phyloP scores from a whole-genome alignment of 2,113 vertebrate genomes.

The Bubo bubo region DNA sequence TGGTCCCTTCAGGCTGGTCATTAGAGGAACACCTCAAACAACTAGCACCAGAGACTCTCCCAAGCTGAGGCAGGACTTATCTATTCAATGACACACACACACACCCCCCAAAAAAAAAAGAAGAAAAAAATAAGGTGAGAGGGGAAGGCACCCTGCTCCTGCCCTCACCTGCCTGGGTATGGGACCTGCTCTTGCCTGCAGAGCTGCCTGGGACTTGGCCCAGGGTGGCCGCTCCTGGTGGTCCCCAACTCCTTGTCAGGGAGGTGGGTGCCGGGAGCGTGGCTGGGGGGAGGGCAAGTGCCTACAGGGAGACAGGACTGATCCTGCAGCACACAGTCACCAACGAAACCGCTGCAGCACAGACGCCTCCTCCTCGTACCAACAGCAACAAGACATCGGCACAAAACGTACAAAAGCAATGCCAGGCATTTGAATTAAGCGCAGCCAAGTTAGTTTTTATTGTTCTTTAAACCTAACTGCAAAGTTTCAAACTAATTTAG shows the following conservation, averaged over 20 bases:
- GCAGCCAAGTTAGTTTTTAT: neutral
- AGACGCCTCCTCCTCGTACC: rapidly evolving
- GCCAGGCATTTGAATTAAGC: neutral
- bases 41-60: neutral
- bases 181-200: neutral
- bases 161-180: neutral
- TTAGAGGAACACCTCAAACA: neutral
- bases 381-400: rapidly evolving
- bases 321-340: neutral
- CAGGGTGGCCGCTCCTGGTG: neutral
- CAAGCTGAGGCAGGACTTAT: neutral
- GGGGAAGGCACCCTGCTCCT: too few species aligned
- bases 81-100: neutral
- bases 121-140: too few species aligned
- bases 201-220: too few species aligned
- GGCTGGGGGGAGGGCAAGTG: neutral
- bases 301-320: neutral
- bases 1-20: too few species aligned
- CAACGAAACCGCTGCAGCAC: neutral
- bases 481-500: neutral
- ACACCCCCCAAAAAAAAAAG: neutral
- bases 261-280: neutral
- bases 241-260: neutral
- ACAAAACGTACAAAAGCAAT: neutral
- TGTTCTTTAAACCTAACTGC: neutral